These are phyloP conservation scores for Strix uralensis DNA, from an alignment of 2,113 vertebrate species.

Conservation along the genomic window DNA sequence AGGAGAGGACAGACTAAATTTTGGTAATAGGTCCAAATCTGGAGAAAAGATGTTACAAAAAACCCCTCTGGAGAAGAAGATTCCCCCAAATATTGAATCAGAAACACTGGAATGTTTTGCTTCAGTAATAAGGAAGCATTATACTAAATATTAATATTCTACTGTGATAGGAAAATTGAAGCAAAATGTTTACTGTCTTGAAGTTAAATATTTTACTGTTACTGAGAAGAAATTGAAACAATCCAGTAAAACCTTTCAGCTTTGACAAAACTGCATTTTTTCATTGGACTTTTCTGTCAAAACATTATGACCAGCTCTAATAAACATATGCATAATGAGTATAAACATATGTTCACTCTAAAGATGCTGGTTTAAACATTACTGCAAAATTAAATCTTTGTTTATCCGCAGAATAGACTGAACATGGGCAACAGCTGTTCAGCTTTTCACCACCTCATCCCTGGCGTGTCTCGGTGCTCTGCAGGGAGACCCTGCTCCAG, in stretches of 20 bases:
- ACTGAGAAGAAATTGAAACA: not conserved
- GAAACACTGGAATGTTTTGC: not conserved
- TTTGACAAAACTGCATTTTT: slow-evolving; percentile 29
- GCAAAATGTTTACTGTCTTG: not conserved
- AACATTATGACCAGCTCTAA: slow-evolving; percentile 3
- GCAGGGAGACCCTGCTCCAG: not conserved
- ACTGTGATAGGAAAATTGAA: not conserved
- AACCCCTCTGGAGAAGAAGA: not conserved
- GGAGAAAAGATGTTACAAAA: not conserved
- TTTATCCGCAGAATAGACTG: not conserved
- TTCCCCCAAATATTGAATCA: not conserved
- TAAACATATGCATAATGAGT: slow-evolving; percentile 50
- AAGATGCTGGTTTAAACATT: not conserved
- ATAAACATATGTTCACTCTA: not conserved
- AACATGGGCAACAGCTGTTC: not conserved
- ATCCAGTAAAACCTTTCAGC: not conserved
- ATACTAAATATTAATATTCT: not conserved
- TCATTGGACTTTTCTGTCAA: not conserved
- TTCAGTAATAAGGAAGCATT: not conserved
- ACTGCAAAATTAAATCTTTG: not conserved
- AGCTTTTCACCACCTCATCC: not conserved
- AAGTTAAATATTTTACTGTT: slow-evolving; percentile 29
- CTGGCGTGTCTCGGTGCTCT: not conserved
- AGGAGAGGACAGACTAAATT: not conserved
- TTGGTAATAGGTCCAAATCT: not conserved